Percentiles rank a stretch among this genome's conserved stretches.
phyloP scores from a whole-genome alignment of 2,888 invertebrate species.

The Philonicus albiceps region DNA sequence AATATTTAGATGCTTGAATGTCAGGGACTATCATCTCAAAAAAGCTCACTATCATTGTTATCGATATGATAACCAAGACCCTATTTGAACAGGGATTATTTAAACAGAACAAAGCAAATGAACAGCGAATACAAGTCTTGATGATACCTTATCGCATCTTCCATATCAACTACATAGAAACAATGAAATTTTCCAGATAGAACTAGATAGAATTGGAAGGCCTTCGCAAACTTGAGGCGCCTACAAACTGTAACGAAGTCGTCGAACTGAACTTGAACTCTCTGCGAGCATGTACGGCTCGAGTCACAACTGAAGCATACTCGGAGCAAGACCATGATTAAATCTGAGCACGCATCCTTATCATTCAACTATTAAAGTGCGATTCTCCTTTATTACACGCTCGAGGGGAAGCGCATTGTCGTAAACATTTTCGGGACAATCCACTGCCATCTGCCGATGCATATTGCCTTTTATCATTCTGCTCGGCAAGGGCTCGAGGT shows the following conservation, averaged over 20 bases:
- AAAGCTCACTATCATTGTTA: not conserved
- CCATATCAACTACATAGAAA: not conserved
- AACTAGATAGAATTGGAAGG: not conserved
- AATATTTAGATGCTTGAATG: too few species aligned
- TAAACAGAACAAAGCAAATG: not conserved
- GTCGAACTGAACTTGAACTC: constrained; percentile 11
- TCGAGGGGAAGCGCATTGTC: not conserved
- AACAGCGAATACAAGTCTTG: not conserved
- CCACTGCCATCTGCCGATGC: not conserved
- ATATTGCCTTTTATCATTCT: not conserved
- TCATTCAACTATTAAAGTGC: not conserved
- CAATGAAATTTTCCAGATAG: not conserved
- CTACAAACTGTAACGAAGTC: not conserved
- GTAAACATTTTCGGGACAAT: not conserved
- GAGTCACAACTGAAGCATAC: not conserved
- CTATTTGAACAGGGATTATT: not conserved
- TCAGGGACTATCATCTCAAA: too few species aligned
- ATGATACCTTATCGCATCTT: not conserved
- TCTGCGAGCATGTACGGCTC: too few species aligned
- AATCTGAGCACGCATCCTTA: not conserved
- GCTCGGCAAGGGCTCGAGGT: not conserved
- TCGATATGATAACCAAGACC: not conserved
- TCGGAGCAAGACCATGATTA: not conserved
- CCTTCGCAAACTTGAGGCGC: not conserved
- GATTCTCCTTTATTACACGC: not conserved